Conservation (phyloP, 1,140 invertebrate species). For the Cherax destructor region DNA sequence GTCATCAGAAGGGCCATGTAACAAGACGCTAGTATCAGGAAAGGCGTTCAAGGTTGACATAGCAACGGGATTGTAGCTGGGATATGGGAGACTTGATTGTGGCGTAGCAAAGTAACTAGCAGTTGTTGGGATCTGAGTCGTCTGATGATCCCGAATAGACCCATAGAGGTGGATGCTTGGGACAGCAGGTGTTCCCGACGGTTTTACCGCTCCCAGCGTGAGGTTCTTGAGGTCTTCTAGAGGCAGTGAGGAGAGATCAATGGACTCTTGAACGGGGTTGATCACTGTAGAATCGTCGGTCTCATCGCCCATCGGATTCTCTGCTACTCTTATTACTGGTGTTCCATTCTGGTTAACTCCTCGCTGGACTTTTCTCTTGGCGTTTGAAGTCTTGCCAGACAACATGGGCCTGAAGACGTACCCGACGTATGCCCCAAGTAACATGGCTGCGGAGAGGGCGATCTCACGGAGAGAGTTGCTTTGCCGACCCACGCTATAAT, state of each 20-base stretch:
- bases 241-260: not conserved
- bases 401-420: not conserved
- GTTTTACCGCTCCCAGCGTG: not conserved
- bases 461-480: slow-evolving; percentile 31
- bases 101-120: not conserved
- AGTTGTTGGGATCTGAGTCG: not conserved
- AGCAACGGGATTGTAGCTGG: no score
- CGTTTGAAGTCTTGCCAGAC: not conserved
- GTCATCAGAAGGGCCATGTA: not conserved
- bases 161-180: not conserved
- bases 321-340: not conserved
- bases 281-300: not conserved
- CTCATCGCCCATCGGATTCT: not conserved
- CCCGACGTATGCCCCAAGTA: slow-evolving; percentile 39
- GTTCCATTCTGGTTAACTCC: not conserved
- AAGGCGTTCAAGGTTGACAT: no score
- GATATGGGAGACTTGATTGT: not conserved
- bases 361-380: not conserved
- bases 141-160: not conserved
- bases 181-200: not conserved
- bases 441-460: slow-evolving; percentile 43
- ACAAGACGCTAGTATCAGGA: not conserved
- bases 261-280: not conserved
- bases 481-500: not conserved
- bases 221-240: not conserved